Evolutionary conservation across 92 coral and sea anemone genomes (phyloP).

Genomic region (Isaurus tuberculatus): DNA sequence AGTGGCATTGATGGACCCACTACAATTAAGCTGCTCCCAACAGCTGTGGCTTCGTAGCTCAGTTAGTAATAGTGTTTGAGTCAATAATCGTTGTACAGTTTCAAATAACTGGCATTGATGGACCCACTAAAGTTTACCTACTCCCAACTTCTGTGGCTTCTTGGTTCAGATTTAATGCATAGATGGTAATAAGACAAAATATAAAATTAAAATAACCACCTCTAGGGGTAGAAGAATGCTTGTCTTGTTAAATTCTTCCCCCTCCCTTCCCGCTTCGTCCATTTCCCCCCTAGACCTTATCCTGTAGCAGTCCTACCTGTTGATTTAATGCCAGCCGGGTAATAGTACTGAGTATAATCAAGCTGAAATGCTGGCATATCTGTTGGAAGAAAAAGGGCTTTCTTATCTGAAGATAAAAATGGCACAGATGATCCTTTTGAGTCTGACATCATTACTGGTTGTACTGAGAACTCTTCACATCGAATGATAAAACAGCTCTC

Average conservation of each 20-base stretch:
- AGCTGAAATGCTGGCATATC: slow-evolving; percentile 98
- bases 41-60: too few relatives aligned
- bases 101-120: too few relatives aligned
- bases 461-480: slow-evolving; percentile 89
- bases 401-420: slow-evolving; percentile 96
- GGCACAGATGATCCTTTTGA: slow-evolving; percentile 62
- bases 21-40: too few relatives aligned
- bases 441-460: slow-evolving; percentile 79
- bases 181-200: too few relatives aligned
- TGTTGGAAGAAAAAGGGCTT: slow-evolving; percentile 87
- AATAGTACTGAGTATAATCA: slow-evolving; percentile 95
- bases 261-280: not conserved
- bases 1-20: too few relatives aligned
- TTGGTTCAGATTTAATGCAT: too few relatives aligned
- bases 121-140: too few relatives aligned
- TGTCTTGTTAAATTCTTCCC: not conserved
- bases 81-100: too few relatives aligned
- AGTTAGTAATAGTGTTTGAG: too few relatives aligned
- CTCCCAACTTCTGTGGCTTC: too few relatives aligned
- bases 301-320: slow-evolving; percentile 69
- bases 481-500: slow-evolving; percentile 89
- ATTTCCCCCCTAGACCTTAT: too few relatives aligned
- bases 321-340: slow-evolving; percentile 76
- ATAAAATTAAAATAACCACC: too few relatives aligned
- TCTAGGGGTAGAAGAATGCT: not conserved